Evolutionary conservation across 2,113 vertebrate genomes (phyloP).

Genomic region (Dendrocopos noguchii): DNA sequence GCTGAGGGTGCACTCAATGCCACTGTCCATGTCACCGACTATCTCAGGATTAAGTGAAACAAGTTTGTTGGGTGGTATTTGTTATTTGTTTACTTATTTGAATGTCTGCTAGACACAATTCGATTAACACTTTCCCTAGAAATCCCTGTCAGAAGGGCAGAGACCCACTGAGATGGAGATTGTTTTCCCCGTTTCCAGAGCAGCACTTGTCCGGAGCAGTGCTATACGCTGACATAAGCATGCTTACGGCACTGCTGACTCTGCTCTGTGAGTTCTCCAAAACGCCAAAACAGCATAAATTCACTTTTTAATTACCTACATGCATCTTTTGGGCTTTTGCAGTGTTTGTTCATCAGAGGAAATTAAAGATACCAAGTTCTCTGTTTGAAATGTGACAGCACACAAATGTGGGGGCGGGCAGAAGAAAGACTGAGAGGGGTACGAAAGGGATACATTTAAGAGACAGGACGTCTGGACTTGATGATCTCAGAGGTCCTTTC

Average conservation of each 20-base stretch:
- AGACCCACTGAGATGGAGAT: not conserved
- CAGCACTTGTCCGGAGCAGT: rapidly evolving
- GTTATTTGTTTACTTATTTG: not conserved
- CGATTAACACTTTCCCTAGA: not conserved
- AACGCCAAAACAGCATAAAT: not conserved
- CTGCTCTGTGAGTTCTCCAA: not conserved
- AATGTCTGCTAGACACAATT: not conserved
- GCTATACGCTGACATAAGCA: not conserved
- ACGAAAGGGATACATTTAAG: not conserved
- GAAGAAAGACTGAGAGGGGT: not conserved
- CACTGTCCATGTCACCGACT: too few species aligned
- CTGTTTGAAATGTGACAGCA: not conserved
- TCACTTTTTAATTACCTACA: not conserved
- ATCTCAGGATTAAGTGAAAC: not conserved
- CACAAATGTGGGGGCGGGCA: not conserved
- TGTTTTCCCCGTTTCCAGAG: not conserved
- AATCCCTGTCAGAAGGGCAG: not conserved
- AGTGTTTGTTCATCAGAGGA: not conserved
- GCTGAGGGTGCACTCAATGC: too few species aligned
- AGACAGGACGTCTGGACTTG: not conserved
- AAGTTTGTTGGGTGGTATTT: not conserved
- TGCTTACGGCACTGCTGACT: not conserved
- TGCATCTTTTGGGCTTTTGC: not conserved
- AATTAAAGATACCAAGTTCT: not conserved
- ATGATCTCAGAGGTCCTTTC: not conserved